Base-by-base conservation (phyloP, 2,113 vertebrate genomes). In the Zosterops lateralis region DNA sequence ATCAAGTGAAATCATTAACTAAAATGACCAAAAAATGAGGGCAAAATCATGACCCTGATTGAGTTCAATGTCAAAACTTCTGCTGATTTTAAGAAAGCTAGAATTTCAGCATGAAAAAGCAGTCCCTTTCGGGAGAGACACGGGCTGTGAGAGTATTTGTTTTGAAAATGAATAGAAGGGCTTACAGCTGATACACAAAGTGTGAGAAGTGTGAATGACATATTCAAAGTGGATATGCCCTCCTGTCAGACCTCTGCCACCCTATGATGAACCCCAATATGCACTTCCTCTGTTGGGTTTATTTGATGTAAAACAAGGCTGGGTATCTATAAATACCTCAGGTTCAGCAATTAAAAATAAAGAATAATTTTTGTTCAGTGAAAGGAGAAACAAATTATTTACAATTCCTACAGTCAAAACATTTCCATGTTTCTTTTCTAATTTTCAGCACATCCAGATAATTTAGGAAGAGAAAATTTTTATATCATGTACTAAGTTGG, bases 391-490 rank as follows among this genome's bases (percentile, higher is more conserved):
- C 10, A 72, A 67, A 36, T 6, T 0, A 73, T 67, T 81, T 78
- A 61, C n/a, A 34, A 10, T 67, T 57, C 34, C 22, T 74, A 36
- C 16, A 47, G 13, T 70, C 50, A 75, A 74, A 89, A 81, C 8
- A 68, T 75, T 87, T 70, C 26, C 22, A 47, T 68, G 20, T 77
- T 79, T 90, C 56, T 89, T 74, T 92, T 87, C n/a, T 89, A 36
- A 73, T 84, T 93, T 73, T 7, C 84, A 97, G 95, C 56, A 96
- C 25, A 93, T 96, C 48, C 89, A 94, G 68, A 70, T 96, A 16
- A 74, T 96, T 82, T 42, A 95, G 60, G 93, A 97, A 95, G 93
- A 97, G 24, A 87, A 58, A 76, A 88, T 57, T 78, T 91, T 90
- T 4, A 77, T 94, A 51, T 96, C 51, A 51, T 70, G 73, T 6